Evolutionary conservation across 2,797 vertebrate genomes (phyloP), one percentile per base, ranked within the genome.

Genomic region (Antrozous pallidus): DNA sequence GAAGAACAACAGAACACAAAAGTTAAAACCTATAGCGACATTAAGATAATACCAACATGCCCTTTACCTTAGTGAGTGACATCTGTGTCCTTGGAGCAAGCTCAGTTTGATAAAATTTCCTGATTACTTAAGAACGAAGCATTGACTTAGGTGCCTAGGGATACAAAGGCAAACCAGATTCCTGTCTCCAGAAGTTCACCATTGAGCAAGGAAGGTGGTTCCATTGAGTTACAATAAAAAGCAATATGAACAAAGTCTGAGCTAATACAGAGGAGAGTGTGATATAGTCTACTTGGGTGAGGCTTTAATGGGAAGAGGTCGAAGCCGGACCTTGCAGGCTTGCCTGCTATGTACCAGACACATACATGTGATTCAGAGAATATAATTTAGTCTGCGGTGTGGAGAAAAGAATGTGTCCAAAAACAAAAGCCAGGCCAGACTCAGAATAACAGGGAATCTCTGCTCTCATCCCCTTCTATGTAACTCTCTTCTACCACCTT

Each of bases 91-190:
- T 80, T 96, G 86, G 47, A 94, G 38, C 86, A 91, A 92, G 18
- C 94, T 80, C 70, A 97, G 18, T 85, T 94, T 40, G 94, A 73
- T 79, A 94, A 91, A 94, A 91, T 94, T 86, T 73, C 56, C 70
- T 73, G 6, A 65, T 94, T 88, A 94, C n/a, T 90, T 84, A 90
- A 88, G 47, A 94, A 28, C 56, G 94, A 94, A 94, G 63, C 70
- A 83, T 42, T 77, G 38, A 90, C 42, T 91, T 92, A 69, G 67
- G 36, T 84, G 33, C 45, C 65, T 74, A 74, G n/a, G 40, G n/a
- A 91, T 88, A 85, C 56, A 90, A 75, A 93, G 36, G 89, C 71
- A 94, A 91, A 85, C 47, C 24, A 61, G 49, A 91, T 80, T 92
- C 63, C 45, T 88, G 2, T 88, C 81, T 81, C 33, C 56, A 87